Evolutionary conservation across 2,113 vertebrate genomes (phyloP).

Genomic region (Merops nubicus): DNA sequence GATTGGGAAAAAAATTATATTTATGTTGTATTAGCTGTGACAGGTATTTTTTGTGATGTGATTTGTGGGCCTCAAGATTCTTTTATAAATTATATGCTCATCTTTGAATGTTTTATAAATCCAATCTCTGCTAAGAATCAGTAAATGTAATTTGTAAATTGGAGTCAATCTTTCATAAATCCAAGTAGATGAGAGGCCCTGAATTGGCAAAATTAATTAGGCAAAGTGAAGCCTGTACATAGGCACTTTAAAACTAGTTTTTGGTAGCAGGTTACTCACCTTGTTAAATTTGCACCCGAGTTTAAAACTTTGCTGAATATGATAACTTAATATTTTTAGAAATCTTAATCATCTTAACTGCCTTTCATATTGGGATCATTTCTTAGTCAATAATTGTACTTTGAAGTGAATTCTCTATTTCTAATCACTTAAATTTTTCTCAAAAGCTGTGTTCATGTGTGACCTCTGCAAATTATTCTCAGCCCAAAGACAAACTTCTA

Average conservation of each 20-base stretch:
- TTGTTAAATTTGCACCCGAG: background rate
- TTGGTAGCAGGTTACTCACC: background rate
- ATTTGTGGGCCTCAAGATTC: slow-evolving; percentile 49
- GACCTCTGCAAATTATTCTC: background rate
- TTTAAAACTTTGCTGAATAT: background rate
- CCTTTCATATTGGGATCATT: background rate
- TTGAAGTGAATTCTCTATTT: background rate
- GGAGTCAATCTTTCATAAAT: background rate
- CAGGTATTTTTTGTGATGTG: slow-evolving; percentile 59
- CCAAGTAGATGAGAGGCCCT: background rate
- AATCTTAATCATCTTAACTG: background rate
- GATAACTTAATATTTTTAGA: background rate
- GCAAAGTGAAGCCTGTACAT: background rate
- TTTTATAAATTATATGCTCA: background rate
- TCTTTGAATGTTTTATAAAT: slow-evolving; percentile 37
- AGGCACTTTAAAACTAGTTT: background rate
- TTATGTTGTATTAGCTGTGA: slow-evolving; percentile 37
- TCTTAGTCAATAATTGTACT: background rate
- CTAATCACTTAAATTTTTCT: background rate
- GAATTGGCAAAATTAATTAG: background rate
- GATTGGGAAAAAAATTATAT: slow-evolving; percentile 23
- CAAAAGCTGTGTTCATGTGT: background rate
- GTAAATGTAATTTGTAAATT: background rate
- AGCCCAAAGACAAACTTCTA: background rate
- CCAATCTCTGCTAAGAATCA: background rate